Percentiles rank a stretch among this genome's conserved stretches.
Evolutionary conservation across 2,888 invertebrate genomes (phyloP).

Genomic region (Leptarthrus brevirostris): DNA sequence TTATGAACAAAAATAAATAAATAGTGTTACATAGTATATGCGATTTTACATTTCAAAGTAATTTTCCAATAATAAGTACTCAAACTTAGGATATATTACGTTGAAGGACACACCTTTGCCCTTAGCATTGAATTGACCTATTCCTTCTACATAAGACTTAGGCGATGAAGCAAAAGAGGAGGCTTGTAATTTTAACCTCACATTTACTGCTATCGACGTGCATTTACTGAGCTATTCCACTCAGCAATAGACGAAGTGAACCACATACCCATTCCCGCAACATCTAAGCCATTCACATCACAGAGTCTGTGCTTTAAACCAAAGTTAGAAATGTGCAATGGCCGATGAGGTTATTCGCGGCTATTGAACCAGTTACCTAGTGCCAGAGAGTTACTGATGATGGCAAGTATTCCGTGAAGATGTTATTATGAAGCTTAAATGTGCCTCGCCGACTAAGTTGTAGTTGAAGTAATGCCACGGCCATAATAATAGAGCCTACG

Average conservation of each 20-base stretch:
- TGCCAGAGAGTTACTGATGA: constrained; percentile 57
- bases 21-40: too few relatives aligned
- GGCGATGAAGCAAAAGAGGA: too few relatives aligned
- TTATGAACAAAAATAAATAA: too few relatives aligned
- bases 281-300: background rate
- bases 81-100: too few relatives aligned
- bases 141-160: too few relatives aligned
- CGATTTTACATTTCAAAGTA: too few relatives aligned
- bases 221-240: too few relatives aligned
- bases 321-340: constrained; percentile 50
- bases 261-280: background rate
- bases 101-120: too few relatives aligned
- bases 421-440: constrained; percentile 23
- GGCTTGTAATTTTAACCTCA: too few relatives aligned
- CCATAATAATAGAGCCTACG: constrained; percentile 34
- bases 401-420: constrained; percentile 34
- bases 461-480: constrained; percentile 25
- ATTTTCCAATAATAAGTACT: too few relatives aligned
- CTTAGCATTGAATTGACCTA: too few relatives aligned
- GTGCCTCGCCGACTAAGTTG: background rate
- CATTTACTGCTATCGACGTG: too few relatives aligned
- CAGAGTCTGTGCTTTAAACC: constrained; percentile 1
- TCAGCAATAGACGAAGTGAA: constrained; percentile 3
- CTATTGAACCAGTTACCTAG: constrained; percentile 67
- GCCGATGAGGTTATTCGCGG: constrained; percentile 61